These are phyloP conservation scores for Lydus trimaculatus DNA, from an alignment of 2,888 invertebrate genomes.

Conservation along the genomic window DNA sequence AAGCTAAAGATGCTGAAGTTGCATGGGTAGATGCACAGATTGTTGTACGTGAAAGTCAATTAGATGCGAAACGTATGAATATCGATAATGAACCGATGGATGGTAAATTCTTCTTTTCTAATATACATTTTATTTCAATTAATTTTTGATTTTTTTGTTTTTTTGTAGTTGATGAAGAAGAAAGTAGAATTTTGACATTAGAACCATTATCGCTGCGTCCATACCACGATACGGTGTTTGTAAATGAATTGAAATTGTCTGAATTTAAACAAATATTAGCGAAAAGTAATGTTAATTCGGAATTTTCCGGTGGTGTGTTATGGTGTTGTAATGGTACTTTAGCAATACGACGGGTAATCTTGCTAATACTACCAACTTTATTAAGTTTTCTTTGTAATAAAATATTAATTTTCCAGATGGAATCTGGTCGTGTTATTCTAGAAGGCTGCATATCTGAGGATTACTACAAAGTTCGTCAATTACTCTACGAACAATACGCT, in stretches of 20 bases:
- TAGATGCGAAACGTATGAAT: slow-evolving; percentile 63
- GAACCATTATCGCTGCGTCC: slow-evolving; percentile 68
- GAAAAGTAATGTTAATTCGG: slow-evolving; percentile 79
- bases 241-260: slow-evolving; percentile 92
- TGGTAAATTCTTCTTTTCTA: slow-evolving; percentile 47
- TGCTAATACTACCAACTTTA: neutral
- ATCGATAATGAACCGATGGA: slow-evolving; percentile 61
- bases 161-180: slow-evolving; percentile 61
- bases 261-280: slow-evolving; percentile 86
- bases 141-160: neutral
- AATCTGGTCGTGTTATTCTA: slow-evolving; percentile 88
- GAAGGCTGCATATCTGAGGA: slow-evolving; percentile 96
- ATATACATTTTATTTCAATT: too few species aligned
- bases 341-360: slow-evolving; percentile 80
- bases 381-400: slow-evolving; percentile 7
- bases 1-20: slow-evolving; percentile 89
- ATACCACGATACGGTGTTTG: slow-evolving; percentile 84
- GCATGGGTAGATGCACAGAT: slow-evolving; percentile 93
- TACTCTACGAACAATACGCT: slow-evolving; percentile 96
- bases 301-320: slow-evolving; percentile 90
- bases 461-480: slow-evolving; percentile 90
- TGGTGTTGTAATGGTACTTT: slow-evolving; percentile 93
- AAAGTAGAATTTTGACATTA: slow-evolving; percentile 71
- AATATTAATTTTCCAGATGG: slow-evolving; percentile 70
- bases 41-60: slow-evolving; percentile 68